Base-by-base conservation (phyloP, 1,140 invertebrate genomes). In the Drosophila mayri region DNA sequence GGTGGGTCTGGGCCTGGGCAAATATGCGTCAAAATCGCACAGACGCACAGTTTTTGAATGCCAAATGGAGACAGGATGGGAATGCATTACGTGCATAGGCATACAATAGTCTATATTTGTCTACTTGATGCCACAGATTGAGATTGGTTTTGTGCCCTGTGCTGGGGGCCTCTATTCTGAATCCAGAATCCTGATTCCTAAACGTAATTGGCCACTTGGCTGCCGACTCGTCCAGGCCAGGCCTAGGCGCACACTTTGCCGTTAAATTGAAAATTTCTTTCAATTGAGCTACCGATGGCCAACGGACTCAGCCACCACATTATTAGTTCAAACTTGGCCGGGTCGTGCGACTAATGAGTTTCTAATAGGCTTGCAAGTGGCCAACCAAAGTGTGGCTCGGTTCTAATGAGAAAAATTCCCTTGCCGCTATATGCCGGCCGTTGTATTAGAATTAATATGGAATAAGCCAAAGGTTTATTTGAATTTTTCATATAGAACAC, bases 11-110 rank as follows among this genome's bases (percentile, higher is more conserved):
- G 43, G 81, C 67, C 81, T 68, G 66, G 73, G 87, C 76, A 90
- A 87, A 91, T 91, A 87, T 90, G 86, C 86, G 87, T 90, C 87
- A 81, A 85, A 91, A 91, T 83, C 82, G 81, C 84, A 87, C 81
- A 84, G 79, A 91, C 79, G 87, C 79, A 90, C 87, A 76, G 87
- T 90, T 90, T 90, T 87, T 83, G 87, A 86, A 91, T 90, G 90
- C 86, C 80, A 90, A 90, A 90, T 86, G 72, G 76, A 87, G 72
- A 73, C 73, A 66, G 47, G 46, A 66, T 43, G 64, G 47, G 50
- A 41, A 63, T 44, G 58, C 66, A 70, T 44, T 58, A 59, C 62
- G 47, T 79, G 64, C 63, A 66, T 82, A 58, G 78, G 63, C 74
- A 71, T 76, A 68, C 32, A 80, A 71, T 72, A 88, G 84, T 87